These are phyloP conservation scores for Antitype chi DNA, from an alignment of 2,888 invertebrate genomes.

Conservation along the genomic window DNA sequence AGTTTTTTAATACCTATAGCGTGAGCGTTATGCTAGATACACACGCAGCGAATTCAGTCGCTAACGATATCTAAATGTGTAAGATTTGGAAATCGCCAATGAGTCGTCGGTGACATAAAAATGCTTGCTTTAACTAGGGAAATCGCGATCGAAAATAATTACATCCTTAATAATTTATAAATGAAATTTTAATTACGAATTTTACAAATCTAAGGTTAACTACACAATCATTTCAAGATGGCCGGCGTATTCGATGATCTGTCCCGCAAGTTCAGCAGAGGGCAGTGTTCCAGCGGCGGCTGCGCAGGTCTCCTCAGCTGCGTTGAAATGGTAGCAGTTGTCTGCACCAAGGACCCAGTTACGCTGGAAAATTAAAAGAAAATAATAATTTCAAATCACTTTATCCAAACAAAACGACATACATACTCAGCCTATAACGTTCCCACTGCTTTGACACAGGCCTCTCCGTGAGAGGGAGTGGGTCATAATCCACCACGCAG, in stretches of 20 bases:
- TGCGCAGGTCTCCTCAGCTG: constrained; percentile 93
- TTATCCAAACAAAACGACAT: too few species aligned
- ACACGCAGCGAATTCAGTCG: not conserved
- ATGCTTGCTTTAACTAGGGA: too few species aligned
- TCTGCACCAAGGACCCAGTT: constrained; percentile 95
- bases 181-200: constrained; percentile 55
- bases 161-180: constrained; percentile 7
- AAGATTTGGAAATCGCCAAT: too few species aligned
- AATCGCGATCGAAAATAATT: too few species aligned
- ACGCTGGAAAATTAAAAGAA: constrained; percentile 87
- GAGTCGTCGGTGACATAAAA: too few species aligned
- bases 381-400: not conserved
- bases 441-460: too few species aligned
- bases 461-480: too few species aligned
- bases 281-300: constrained; percentile 92
- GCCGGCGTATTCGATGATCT: constrained; percentile 98
- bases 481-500: too few species aligned
- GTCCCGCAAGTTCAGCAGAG: constrained; percentile 97
- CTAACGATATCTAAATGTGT: not conserved
- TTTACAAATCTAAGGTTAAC: constrained; percentile 66
- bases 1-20: not conserved
- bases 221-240: constrained; percentile 99
- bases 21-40: not conserved
- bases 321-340: constrained; percentile 95
- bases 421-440: too few species aligned